These are phyloP conservation scores for Andrena chrysosceles DNA, from an alignment of 2,888 invertebrate genomes.

Conservation along the genomic window DNA sequence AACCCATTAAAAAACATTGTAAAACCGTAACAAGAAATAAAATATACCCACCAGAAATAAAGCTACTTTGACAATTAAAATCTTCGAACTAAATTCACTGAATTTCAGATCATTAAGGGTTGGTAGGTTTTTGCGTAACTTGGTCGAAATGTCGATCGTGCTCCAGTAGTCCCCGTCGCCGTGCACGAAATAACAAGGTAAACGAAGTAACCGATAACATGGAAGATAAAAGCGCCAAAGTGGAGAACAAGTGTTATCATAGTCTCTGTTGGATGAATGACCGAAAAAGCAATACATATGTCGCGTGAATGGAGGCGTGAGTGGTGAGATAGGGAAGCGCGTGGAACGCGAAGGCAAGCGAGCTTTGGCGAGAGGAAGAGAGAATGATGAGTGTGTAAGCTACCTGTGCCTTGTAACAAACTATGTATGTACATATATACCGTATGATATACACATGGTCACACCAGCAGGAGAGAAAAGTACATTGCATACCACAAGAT, in stretches of 20 bases:
- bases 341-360: constrained; percentile 46
- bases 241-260: constrained; percentile 53
- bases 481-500: constrained; percentile 53
- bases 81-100: too few relatives aligned
- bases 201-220: constrained; percentile 34
- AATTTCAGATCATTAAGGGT: too few relatives aligned
- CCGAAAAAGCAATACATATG: constrained; percentile 78
- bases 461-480: constrained; percentile 48
- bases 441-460: constrained; percentile 64
- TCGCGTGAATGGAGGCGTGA: constrained; percentile 59
- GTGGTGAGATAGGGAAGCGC: constrained; percentile 36
- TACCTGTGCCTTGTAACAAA: constrained; percentile 85
- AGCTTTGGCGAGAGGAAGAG: constrained; percentile 1
- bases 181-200: constrained; percentile 16
- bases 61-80: too few relatives aligned
- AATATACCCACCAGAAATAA: too few relatives aligned
- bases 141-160: constrained; percentile 22
- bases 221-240: constrained; percentile 28
- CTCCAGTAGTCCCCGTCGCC: constrained; percentile 46
- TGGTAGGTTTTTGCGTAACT: background rate
- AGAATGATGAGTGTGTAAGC: constrained; percentile 83
- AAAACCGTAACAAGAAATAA: too few relatives aligned
- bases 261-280: constrained; percentile 79
- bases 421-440: constrained; percentile 79
- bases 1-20: too few relatives aligned